Evolutionary conservation across 2,888 invertebrate species (phyloP), one percentile per base, ranked within the genome.

Genomic region (Folsomia manolachei): DNA sequence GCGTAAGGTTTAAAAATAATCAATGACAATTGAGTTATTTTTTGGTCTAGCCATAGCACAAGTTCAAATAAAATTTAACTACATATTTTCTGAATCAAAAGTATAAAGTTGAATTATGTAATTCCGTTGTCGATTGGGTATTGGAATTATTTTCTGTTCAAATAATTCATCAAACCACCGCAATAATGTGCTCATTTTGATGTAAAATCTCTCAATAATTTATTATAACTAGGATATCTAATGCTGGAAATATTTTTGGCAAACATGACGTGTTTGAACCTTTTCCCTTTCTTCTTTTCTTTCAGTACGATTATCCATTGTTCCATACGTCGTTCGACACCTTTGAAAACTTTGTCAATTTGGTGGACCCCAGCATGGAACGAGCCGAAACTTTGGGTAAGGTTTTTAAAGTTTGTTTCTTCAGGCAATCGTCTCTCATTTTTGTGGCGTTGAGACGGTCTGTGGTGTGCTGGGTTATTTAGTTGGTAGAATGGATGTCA

Each of bases 371-470:
- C 62, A 77, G 62, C 69, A 74, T 80, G 67, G 76, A 76, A 53
- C 76, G 74, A 74, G 72, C 78, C 19, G 78, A 79, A 78, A 79
- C 75, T 77, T 77, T 80, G 70, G 80, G 80, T 80, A 73, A 80
- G 67, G n/a, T 51, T 52, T 7, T 66, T 66, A 66, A 66, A 66
- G 52, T 66, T 66, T 66, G 19, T 66, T 66, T 23, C 66, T 51
- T 51, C 21, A 39, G 64, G 64, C 64, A 27, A 39, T 39, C 14
- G 7, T 39, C 39, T 14, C 56, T 19, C 18, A 7, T 56, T 18
- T 51, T 18, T 19, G 4, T 56, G 56, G 56, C 56, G 51, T 11
- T 51, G 51, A 51, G 18, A 51, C 9, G 51, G 51, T 11, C 51
- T 51, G 51, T 51, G 51, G 9, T 11, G 51, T 51, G 51, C 51